phyloP scores from a whole-genome alignment of 2,888 invertebrate species.

The Arctia plantaginis region DNA sequence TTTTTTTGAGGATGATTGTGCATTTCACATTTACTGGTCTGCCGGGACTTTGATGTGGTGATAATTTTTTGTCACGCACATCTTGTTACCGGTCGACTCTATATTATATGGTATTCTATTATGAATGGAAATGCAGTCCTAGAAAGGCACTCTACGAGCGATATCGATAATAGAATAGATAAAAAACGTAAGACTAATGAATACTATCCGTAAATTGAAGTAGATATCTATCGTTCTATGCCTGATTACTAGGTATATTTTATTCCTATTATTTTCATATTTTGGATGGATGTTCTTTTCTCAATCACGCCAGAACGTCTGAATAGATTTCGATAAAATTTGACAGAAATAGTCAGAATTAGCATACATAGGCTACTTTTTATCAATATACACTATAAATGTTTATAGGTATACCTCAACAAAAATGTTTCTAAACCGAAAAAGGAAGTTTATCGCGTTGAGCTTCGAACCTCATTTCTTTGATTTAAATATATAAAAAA shows the following conservation, averaged over 20 bases:
- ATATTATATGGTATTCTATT: constrained; percentile 20
- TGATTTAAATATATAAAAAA: too few relatives aligned
- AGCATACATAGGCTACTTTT: neutral
- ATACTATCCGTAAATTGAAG: neutral
- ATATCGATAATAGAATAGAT: neutral
- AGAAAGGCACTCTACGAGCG: constrained; percentile 5
- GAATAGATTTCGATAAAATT: neutral
- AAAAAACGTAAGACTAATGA: neutral
- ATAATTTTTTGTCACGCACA: constrained; percentile 52
- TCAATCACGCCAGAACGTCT: neutral
- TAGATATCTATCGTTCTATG: neutral
- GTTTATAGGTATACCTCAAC: too few relatives aligned
- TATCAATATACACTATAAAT: too few relatives aligned
- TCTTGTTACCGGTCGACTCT: constrained; percentile 25
- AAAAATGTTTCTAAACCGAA: too few relatives aligned
- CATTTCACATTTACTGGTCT: constrained; percentile 57
- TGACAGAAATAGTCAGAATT: neutral
- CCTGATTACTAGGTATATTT: neutral
- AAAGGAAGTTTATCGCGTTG: too few relatives aligned
- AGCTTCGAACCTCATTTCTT: too few relatives aligned
- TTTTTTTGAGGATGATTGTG: constrained; percentile 72
- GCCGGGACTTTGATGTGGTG: constrained; percentile 50
- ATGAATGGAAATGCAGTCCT: constrained; percentile 14
- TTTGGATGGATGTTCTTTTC: neutral
- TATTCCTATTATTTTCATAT: neutral